Evolutionary conservation across 1,140 invertebrate genomes (phyloP), one percentile per base, ranked within the genome.

Genomic region (Pseudobourletiella spinata): DNA sequence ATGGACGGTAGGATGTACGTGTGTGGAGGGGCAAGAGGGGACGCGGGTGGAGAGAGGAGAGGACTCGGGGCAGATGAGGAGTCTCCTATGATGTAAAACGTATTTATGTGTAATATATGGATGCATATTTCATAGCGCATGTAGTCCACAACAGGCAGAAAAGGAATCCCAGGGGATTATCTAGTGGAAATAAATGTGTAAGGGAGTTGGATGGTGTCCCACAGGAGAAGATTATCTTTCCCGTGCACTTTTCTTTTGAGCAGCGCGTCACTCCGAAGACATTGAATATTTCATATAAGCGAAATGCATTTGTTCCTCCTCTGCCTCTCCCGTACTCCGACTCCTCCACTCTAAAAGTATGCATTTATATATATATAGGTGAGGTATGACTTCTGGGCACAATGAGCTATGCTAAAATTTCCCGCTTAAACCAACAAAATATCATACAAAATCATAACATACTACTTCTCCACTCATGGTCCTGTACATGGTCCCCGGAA

Each of bases 161-260:
- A 30, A 51, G 57, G 32, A 59, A 59, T 62, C 65, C 58, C 56
- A 25, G 22, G 28, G 65, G 61, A 64, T 61, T 63, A 52, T 57
- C 52, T 67, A 67, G 65, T 67, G 61, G 61, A 67, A 67, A 67
- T 64, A 67, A 67, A 67, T 67, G 65, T 63, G 61, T 64, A 58
- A 66, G 65, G 60, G 65, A 66, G 65, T 66, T 63, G 61, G 57
- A 58, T 59, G 48, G 24, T 57, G 61, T 51, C 66, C 66, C 66
- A 61, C n/a, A 55, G 62, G 66, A 64, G 52, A 30, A 64, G 61
- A 67, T 65, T 63, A 66, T 66, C 60, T 66, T 67, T 66, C 59
- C 63, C 55, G 56, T 64, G 62, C 63, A 61, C 61, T 61, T 62
- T 64, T 57, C 52, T 57, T 64, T 48, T 68, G 43, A 59, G 60